Conservation (phyloP, 1,140 invertebrate species). For the Diabrotica virgifera region DNA sequence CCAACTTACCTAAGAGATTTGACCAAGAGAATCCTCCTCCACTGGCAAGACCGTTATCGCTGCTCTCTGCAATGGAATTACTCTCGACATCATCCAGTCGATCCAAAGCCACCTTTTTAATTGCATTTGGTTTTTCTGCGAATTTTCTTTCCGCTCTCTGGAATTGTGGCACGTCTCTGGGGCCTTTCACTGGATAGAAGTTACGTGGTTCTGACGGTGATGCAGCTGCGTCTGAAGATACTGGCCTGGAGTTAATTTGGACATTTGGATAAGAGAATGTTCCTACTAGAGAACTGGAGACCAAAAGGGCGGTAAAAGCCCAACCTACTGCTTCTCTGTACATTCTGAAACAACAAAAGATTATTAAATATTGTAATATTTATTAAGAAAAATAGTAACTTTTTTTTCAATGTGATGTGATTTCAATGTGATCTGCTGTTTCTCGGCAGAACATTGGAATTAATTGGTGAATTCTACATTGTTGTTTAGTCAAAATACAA, state of each 20-base stretch:
- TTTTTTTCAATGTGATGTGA: background rate
- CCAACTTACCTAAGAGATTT: slow-evolving; percentile 67
- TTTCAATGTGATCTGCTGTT: too few species aligned
- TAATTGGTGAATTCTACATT: too few species aligned
- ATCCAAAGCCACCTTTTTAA: slow-evolving; percentile 80
- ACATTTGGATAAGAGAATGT: slow-evolving; percentile 57
- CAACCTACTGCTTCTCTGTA: slow-evolving; percentile 52
- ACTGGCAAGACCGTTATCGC: slow-evolving; percentile 41
- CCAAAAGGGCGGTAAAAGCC: slow-evolving; percentile 54
- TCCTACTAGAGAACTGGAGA: slow-evolving; percentile 54
- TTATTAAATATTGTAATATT: background rate
- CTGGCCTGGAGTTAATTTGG: slow-evolving; percentile 26
- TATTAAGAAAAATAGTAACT: background rate
- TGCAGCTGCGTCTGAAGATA: slow-evolving; percentile 10
- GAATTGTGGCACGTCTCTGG: slow-evolving; percentile 50
- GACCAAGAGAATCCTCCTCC: slow-evolving; percentile 77
- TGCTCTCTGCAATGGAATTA: slow-evolving; percentile 71
- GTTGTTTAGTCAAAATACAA: too few species aligned
- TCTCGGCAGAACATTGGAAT: too few species aligned
- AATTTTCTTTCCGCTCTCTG: slow-evolving; percentile 70
- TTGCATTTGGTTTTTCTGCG: slow-evolving; percentile 80
- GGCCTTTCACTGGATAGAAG: slow-evolving; percentile 54
- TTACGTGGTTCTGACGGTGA: slow-evolving; percentile 9
- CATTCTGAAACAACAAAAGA: slow-evolving; percentile 43
- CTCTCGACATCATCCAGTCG: slow-evolving; percentile 77